A percentile compares a stretch with the other conserved stretches of the same genome.
Evolutionary conservation across 2,888 invertebrate species (phyloP).

Genomic region (Leucania comma): DNA sequence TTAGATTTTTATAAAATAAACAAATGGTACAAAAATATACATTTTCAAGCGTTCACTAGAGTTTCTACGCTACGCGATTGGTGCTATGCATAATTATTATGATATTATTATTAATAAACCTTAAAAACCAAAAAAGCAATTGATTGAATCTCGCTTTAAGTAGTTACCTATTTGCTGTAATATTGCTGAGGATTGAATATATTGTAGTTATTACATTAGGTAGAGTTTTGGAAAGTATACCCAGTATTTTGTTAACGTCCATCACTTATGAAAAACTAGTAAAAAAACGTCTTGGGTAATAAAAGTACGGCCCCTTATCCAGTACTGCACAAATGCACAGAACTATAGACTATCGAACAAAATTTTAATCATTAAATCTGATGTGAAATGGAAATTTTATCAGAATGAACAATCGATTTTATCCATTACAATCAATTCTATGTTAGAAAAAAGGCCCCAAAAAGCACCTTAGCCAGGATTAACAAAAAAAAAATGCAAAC

Average conservation of each 20-base stretch:
- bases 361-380: no score
- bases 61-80: slow-evolving; percentile 74
- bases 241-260: slow-evolving; percentile 25
- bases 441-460: no score
- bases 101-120: slow-evolving; percentile 62
- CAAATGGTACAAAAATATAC: slow-evolving; percentile 60
- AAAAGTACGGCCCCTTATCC: no score
- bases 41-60: slow-evolving; percentile 43
- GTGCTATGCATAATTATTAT: slow-evolving; percentile 72
- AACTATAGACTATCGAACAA: no score
- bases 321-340: no score
- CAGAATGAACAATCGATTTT: no score
- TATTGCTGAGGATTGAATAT: slow-evolving; percentile 50
- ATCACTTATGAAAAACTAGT: no score
- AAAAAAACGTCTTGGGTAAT: no score
- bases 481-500: not conserved
- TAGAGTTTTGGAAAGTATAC: slow-evolving; percentile 45
- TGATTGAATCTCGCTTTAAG: slow-evolving; percentile 67
- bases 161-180: slow-evolving; percentile 71
- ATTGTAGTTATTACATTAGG: slow-evolving; percentile 30
- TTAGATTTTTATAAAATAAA: slow-evolving; percentile 65
- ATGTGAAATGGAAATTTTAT: no score
- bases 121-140: slow-evolving; percentile 76
- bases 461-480: not conserved
- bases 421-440: no score